Base-by-base conservation (phyloP, 2,113 vertebrate species). In the Grammomys dolichurus region DNA sequence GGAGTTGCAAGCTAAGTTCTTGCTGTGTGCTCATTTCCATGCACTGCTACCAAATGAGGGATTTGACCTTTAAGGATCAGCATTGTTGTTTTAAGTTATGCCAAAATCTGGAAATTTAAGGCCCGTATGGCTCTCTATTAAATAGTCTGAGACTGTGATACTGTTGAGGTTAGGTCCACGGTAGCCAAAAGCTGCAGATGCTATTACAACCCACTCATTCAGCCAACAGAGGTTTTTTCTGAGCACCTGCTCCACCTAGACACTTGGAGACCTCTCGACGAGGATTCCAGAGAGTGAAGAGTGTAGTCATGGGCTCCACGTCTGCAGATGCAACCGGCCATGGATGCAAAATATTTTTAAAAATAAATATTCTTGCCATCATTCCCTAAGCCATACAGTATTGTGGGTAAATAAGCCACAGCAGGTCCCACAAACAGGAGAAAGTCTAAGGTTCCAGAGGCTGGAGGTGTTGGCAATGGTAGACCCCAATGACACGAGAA, bases 51-150 rank as follows among this genome's bases (percentile, higher is more conserved):
- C 19, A 56, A 58, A 28, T 84, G 90, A 92, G 90, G 67, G 46
- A 75, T 87, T 31, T 75, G 69, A 65, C 85, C 87, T 95, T 75
- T 92, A 73, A 88, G 76, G 22, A 82, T 46, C n/a, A 67, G 48
- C 7, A 33, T 46, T 92, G 22, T 67, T 92, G 58, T 80, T n/a
- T 88, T 28, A 75, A 75, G 31, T 67, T 54, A 69, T 65, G 81
- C 40, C 28, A 24, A 63, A 43, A 43, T 63, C 67, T 76, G 43
- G 1, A 40, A 31, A 65, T 43, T 67, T 65, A 73, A 56, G 67
- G 51, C 76, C 46, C 36, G 19, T 75, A 70, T 85, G 81, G 82
- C 63, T 65, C 56, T 84, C 58, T 19, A 40, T 65, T 65, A 31
- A 56, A 10, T 56, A n/a, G 24, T 84, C 76, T 67, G 67, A 82